Evolutionary conservation across 2,888 invertebrate species (phyloP), one percentile per base, ranked within the genome.

Genomic region (Villa cingulata): DNA sequence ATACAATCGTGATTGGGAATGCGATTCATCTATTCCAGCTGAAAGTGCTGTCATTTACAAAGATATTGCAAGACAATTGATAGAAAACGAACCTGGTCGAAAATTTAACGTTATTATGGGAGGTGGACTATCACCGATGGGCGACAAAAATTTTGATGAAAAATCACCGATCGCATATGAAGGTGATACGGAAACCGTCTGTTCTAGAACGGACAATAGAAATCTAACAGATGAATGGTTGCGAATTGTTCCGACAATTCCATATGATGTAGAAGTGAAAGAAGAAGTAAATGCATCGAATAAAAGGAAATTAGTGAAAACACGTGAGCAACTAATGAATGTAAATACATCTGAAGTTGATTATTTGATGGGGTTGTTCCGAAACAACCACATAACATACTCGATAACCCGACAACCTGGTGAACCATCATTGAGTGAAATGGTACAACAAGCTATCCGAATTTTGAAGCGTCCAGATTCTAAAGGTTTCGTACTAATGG

Each of bases 21-120:
- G 77, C 55, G 78, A 78, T 54, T 62, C 64, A 6, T 52, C 58
- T 56, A 62, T 70, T 29, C 68, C 70, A 1, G 17, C 46, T 2
- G 59, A 60, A 18, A 58, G 62, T 0, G 37, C 48, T 3, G 34
- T 58, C 53, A 48, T 76, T 70, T 61, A 60, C 56, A 47, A 74
- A 55, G 81, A 81, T 55, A 79, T 81, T 46, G 79, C 77, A 0
- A 63, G 75, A 1, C 81, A 81, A 57, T 64, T 81, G 44, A 66
- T 81, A 19, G 76, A 79, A 57, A 73, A 76, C 53, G 66, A 68
- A 14, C 79, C 80, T 0, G 80, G 80, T 40, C 74, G 67, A 54
- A 68, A 73, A 45, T 70, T 79, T 32, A 77, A 77, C 62, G 80
- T 78, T 1, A 72, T 81, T 9, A 65, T 81, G 58, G 81, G 80